A percentile compares a stretch with the other conserved stretches of the same genome.
phyloP scores from a whole-genome alignment of 1,140 invertebrate species.

The Orius laevigatus region DNA sequence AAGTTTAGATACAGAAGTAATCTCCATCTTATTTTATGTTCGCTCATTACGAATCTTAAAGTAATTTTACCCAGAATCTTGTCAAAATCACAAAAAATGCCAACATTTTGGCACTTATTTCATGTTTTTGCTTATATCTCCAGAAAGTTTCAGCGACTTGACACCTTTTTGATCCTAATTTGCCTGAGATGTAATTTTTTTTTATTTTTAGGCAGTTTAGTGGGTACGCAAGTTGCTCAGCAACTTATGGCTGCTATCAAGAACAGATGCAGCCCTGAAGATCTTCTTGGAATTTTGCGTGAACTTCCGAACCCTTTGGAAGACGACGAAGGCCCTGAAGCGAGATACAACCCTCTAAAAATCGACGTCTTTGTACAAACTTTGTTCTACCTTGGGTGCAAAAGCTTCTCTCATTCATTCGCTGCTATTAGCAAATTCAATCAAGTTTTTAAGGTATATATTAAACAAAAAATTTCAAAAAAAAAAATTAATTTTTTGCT shows the following conservation, averaged over 20 bases:
- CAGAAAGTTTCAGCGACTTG: too few species aligned
- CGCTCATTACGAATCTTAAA: too few species aligned
- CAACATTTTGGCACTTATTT: too few species aligned
- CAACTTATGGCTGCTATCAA: slow-evolving; percentile 71
- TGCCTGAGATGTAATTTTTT: slow-evolving; percentile 14
- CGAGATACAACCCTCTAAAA: slow-evolving; percentile 70
- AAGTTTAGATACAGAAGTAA: too few species aligned
- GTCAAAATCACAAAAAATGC: too few species aligned
- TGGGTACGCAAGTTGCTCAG: slow-evolving; percentile 68
- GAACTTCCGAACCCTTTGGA: slow-evolving; percentile 62
- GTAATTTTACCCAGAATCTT: too few species aligned
- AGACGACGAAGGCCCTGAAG: slow-evolving; percentile 44
- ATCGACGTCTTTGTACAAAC: slow-evolving; percentile 96
- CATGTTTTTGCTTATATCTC: too few species aligned
- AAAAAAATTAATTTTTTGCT: slow-evolving; percentile 15
- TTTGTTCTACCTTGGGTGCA: slow-evolving; percentile 79
- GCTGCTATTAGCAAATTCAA: slow-evolving; percentile 95
- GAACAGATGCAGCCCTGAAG: slow-evolving; percentile 75
- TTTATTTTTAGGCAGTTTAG: slow-evolving; percentile 46
- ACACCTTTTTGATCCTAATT: too few species aligned
- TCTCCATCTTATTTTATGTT: too few species aligned
- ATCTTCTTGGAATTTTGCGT: slow-evolving; percentile 75
- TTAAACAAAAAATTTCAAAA: too few species aligned
- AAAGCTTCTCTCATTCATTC: slow-evolving; percentile 96
- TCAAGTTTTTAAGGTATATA: slow-evolving; percentile 68